phyloP scores from a whole-genome alignment of 2,888 invertebrate species.

The Calameuta idolon region DNA sequence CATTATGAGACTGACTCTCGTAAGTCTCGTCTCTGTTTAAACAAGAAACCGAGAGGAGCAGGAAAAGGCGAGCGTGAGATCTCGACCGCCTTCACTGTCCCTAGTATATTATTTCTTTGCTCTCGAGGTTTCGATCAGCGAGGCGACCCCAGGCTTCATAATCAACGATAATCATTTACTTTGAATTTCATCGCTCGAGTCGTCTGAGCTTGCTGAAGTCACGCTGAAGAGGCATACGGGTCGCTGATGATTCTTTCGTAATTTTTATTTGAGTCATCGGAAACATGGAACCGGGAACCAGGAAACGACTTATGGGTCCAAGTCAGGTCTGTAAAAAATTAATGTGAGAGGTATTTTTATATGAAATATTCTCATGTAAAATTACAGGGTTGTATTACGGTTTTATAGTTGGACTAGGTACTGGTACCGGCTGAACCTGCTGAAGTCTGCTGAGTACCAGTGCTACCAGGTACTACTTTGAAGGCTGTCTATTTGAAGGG shows the following conservation, averaged over 20 bases:
- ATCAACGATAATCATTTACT: slow-evolving; percentile 5
- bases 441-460: background rate
- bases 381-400: background rate
- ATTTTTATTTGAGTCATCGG: background rate
- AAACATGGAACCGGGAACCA: background rate
- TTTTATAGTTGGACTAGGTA: too few species aligned
- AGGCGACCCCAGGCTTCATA: background rate
- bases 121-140: background rate
- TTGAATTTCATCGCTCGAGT: background rate
- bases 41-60: background rate
- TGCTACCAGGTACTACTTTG: background rate
- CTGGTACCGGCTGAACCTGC: background rate
- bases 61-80: slow-evolving; percentile 50
- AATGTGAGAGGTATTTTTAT: background rate
- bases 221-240: background rate
- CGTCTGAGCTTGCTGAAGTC: background rate
- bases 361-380: background rate
- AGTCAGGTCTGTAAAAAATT: background rate
- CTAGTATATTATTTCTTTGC: background rate
- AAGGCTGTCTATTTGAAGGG: background rate
- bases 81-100: slow-evolving; percentile 20
- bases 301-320: too few species aligned
- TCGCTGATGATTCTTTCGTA: background rate
- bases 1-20: slow-evolving; percentile 15
- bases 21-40: slow-evolving; percentile 21